Base-by-base conservation (phyloP, 1,140 invertebrate species). In the Pseudobourletiella spinata region DNA sequence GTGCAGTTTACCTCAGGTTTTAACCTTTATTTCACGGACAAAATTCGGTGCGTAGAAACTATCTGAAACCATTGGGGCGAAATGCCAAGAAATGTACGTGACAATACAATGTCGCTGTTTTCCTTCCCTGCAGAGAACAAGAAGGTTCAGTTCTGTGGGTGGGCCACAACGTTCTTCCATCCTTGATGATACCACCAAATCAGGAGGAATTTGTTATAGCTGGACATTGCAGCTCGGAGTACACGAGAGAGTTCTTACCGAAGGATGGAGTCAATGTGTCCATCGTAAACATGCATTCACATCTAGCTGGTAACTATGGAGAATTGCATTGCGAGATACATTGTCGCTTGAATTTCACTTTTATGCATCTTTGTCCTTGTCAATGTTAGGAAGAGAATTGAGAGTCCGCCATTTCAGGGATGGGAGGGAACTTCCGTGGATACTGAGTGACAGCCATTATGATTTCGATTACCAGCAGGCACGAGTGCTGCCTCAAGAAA, bases 161-260 rank as follows among this genome's bases (percentile, higher is more conserved):
- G 3, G 57, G 62, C 4, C 28, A 35, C 4, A 32, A 54, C 18
- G 30, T 59, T n/a, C 18, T 46, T 24, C 50, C 57, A 3, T 29
- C 63, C 1, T 30, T 59, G 1, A 16, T 59, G 2, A 55, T 64
- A 25, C 64, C 64, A 0, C 64, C 64, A 16, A 22, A 59, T 30
- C 3, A 39, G 1, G 11, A 6, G 16, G 46, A 55, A 18, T 59
- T 52, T 22, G 16, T 54, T 3, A 30, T 63, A 25, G 28, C 43
- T 1, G 64, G 64, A 1, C 60, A 63, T 20, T 66, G 64, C 29
- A 50, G 50, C 43, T 35, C 25, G 3, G 42, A 50, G 8, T 22
- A 35, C 71, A 86, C 84, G 4, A 74, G 74, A 46, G n/a, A 15
- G 4, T 24, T 22, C 14, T 14, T 57, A 15, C 57, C 58, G n/a